Base-by-base conservation (phyloP, 2,888 invertebrate species). In the Platerodrilus igneus region DNA sequence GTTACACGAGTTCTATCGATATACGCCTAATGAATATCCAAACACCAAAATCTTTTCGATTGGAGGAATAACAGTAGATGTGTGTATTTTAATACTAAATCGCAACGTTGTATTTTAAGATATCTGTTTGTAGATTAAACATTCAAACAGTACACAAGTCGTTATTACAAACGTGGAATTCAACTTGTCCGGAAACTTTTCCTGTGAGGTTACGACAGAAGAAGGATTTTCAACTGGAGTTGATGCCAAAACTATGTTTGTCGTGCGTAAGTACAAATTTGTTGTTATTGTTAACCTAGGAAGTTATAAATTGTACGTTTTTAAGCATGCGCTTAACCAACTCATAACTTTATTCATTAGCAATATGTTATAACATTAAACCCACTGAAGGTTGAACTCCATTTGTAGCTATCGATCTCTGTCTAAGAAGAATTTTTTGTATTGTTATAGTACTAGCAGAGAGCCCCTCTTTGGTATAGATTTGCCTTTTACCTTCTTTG, bases 1-100 rank as follows among this genome's bases (percentile, higher is more conserved):
- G 7, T 79, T 73, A 60, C 77, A 81, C 57, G 89, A 90, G 71
- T 89, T 90, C 70, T 90, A 86, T 70, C 75, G 89, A 55, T 88
- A 78, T 61, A 81, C 85, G 6, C 89, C 90, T 0, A 78, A 76
- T 58, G 86, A 87, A 56, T 71, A 69, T 15, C 85, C 85, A 3
- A 74, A 77, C 34, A 81, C 78, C 3, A 85, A 84, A 66, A 78
- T 79, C 41, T 89, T 89, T 67, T 76, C 78, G 28, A 72, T 83
- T 52, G 74, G 79, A 5, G 86, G 86, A 48, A 80, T 89, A 49
- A 75, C 79, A 57, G 84, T 89, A 37, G 87, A 89, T 68, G 89
- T 89, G 64, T 85, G 87, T 84, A 60, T 48, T 17, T 20, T 23
- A 30, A 19, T 28, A 19, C 14, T 26, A 28, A 29, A 15, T 16